Percentiles rank a stretch among this genome's conserved stretches.
These are phyloP conservation scores for Heliocidaris erythrogramma DNA, from an alignment of 35 echinoderm and acorn worm genomes.

Conservation along the genomic window DNA sequence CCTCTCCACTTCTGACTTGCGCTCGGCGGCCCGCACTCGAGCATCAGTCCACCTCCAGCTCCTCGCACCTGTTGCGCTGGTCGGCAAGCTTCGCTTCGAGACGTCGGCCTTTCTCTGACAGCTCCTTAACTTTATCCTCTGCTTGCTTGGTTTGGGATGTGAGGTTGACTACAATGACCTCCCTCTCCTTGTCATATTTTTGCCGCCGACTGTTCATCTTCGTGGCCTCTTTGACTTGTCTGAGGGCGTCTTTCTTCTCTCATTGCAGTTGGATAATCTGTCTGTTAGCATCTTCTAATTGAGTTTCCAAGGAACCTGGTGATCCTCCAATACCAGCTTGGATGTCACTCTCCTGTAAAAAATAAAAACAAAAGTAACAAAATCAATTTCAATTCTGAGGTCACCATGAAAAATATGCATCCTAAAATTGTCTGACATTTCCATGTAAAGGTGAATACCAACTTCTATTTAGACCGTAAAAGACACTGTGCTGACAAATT, in stretches of 20 bases:
- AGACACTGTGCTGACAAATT: too few species aligned
- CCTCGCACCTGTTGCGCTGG: not conserved
- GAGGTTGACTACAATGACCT: constrained; percentile 5
- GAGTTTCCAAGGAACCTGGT: not conserved
- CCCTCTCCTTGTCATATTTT: constrained; percentile 45
- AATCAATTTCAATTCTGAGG: too few species aligned
- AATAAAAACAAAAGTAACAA: not conserved
- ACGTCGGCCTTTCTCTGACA: not conserved
- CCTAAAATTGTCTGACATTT: too few species aligned
- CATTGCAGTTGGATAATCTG: not conserved
- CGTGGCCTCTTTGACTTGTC: not conserved
- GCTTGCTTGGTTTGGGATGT: not conserved
- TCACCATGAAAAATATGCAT: too few species aligned
- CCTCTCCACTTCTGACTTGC: constrained; percentile 16
- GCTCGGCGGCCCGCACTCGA: constrained; percentile 33
- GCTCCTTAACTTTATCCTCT: not conserved
- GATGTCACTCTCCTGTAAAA: not conserved
- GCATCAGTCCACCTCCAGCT: constrained; percentile 42
- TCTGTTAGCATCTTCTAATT: not conserved
- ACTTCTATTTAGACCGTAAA: too few species aligned
- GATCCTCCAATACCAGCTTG: not conserved
- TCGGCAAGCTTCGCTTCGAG: not conserved
- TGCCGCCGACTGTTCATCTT: constrained; percentile 45
- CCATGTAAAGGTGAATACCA: too few species aligned
- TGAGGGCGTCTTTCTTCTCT: not conserved